A percentile compares a stretch with the other conserved stretches of the same genome.
These are phyloP conservation scores for Drosophila nr. fundita DNA, from an alignment of 2,888 invertebrate genomes.

Conservation along the genomic window DNA sequence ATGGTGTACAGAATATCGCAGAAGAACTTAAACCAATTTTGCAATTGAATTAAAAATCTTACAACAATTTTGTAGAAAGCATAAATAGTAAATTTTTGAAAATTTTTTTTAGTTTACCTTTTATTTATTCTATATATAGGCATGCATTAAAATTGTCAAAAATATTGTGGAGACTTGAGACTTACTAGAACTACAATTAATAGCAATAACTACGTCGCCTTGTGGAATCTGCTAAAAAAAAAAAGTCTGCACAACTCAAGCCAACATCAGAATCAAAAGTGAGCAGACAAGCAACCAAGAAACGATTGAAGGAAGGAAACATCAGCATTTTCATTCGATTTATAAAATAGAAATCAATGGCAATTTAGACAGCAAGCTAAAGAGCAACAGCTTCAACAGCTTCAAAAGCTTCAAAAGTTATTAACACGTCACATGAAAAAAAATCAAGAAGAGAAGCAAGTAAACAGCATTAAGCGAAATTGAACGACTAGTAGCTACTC, in stretches of 20 bases:
- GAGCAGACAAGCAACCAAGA: background rate
- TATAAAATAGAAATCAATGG: conserved; percentile 77
- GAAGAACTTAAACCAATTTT: background rate
- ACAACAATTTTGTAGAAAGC: background rate
- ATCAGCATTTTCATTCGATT: conserved; percentile 47
- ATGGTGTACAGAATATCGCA: background rate
- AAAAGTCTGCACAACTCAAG: conserved; percentile 24
- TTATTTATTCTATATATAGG: background rate
- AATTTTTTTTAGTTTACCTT: background rate
- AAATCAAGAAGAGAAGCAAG: conserved; percentile 24
- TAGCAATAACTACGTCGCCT: background rate
- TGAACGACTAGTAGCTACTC: conserved; percentile 1
- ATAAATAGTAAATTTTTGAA: background rate
- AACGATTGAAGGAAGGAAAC: conserved; percentile 1
- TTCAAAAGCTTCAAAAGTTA: conserved; percentile 66
- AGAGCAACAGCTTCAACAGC: conserved; percentile 48
- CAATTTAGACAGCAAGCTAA: conserved; percentile 66
- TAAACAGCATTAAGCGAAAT: background rate
- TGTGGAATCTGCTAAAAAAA: conserved; percentile 17
- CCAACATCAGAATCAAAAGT: conserved; percentile 19
- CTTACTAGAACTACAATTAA: background rate
- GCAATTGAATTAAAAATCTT: background rate
- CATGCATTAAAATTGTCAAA: background rate
- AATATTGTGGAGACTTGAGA: background rate
- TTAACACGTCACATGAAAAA: conserved; percentile 65